Base-by-base conservation (phyloP, 2,113 vertebrate genomes). In the Falcunculus frontatus region DNA sequence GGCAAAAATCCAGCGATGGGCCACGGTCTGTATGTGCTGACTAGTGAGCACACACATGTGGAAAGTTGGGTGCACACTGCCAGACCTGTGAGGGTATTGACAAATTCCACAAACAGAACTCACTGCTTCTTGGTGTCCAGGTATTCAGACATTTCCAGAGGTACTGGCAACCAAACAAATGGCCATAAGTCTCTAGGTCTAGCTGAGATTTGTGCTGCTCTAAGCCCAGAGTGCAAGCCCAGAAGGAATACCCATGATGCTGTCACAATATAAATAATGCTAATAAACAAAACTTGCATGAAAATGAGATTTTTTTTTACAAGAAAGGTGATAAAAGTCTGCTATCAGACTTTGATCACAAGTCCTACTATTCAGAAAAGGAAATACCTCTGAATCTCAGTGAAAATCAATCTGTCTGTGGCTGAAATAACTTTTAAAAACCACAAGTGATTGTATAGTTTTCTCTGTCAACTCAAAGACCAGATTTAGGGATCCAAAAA, bases 381-480 rank as follows among this genome's bases (percentile, higher is more conserved):
- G 78, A 97, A 96, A 84, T 76, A 89, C 23, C 84, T 97, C 87
- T 93, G 76, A 96, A 93, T 82, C 9, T 56, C 55, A 84, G 85
- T 52, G 77, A 95, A 97, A 96, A 90, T 79, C 7, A 95, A 95
- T 87, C 88, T 95, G 57, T 47, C 90, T 89, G 88, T 72, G 35
- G 39, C 49, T 95, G 70, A 97, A 97, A 96, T 76, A 85, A 87
- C 80, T 79, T 89, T 64, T 84, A 56, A 87, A 93, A 95, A 67
- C 5, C 74, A 97, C 76, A 97, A 95, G 75, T 64, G n/a, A 67
- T 90, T 95, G 59, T 32, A 62, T 22, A 53, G 35, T 94, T 97
- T 94, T 95, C 80, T 96, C 42, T 92, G 77, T 70, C 82, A 97
- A 95, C 41, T 74, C 70, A 91, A 90, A 78, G 46, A 97, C 86